Percentiles rank a stretch among this genome's conserved stretches.
Conservation (phyloP, 2,888 invertebrate genomes). For the Phragmatobia fuliginosa region DNA sequence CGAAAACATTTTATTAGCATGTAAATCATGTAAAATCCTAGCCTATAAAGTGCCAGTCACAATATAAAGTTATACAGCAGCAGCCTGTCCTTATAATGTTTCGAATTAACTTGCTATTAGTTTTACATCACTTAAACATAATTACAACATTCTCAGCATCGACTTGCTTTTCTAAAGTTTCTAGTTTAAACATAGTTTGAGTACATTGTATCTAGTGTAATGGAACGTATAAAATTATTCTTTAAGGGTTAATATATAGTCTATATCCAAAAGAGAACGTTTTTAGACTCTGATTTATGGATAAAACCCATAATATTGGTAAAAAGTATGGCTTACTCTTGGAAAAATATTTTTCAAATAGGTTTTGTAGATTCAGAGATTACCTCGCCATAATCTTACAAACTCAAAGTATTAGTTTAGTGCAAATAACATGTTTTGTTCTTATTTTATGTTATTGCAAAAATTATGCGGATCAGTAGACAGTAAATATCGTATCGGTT, state of each 20-base stretch:
- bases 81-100: background rate
- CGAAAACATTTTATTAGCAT: background rate
- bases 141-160: conserved; percentile 25
- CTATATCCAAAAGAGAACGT: no score
- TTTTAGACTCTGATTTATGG: no score
- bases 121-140: conserved; percentile 3
- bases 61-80: background rate
- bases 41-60: background rate
- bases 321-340: no score
- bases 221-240: background rate
- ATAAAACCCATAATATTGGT: no score
- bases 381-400: no score
- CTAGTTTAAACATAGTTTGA: background rate
- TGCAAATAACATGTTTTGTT: background rate
- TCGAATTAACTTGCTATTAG: conserved; percentile 1
- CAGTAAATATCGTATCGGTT: background rate
- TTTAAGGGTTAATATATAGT: no score
- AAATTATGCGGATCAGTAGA: background rate
- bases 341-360: no score
- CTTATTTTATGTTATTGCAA: background rate
- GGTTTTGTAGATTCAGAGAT: no score
- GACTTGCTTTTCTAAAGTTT: conserved; percentile 2
- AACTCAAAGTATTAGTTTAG: no score
- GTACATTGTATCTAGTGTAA: background rate
- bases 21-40: background rate